Conservation (phyloP, 2,113 vertebrate species). For the Centropus unirufus region DNA sequence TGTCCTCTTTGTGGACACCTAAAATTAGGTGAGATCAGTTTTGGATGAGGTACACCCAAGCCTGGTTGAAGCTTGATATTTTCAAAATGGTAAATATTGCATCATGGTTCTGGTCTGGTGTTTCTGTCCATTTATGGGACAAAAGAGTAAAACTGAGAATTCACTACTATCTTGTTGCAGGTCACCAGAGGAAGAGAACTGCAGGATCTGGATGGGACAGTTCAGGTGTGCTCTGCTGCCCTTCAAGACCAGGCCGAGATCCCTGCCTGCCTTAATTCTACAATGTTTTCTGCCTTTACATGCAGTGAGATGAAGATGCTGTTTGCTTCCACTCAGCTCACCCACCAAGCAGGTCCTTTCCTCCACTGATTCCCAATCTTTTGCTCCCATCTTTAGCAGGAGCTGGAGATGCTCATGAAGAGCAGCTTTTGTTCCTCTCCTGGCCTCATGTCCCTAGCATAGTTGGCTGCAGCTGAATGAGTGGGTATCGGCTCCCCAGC, state of each 20-base stretch:
- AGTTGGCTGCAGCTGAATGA: not conserved
- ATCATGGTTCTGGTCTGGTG: not conserved
- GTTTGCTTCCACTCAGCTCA: not conserved
- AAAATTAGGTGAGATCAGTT: not conserved
- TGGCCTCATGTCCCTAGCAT: not conserved
- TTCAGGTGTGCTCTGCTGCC: accelerated
- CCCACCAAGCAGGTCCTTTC: not conserved
- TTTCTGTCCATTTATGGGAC: not conserved
- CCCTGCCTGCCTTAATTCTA: not conserved
- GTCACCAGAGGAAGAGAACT: not conserved
- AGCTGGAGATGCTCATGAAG: not conserved
- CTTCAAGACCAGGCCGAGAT: not conserved
- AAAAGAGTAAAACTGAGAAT: not conserved
- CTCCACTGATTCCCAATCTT: not conserved
- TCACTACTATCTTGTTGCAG: not conserved
- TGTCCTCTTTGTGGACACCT: not conserved
- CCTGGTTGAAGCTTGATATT: not conserved
- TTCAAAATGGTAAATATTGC: not conserved
- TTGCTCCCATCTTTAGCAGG: not conserved
- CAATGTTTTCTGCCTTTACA: not conserved
- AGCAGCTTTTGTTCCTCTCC: not conserved
- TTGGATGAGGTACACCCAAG: not conserved
- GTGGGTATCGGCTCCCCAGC: not conserved
- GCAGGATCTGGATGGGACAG: not conserved
- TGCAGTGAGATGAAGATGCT: not conserved